Base-by-base conservation (phyloP, 2,888 invertebrate species). In the Leptinotarsa rubiginosa region DNA sequence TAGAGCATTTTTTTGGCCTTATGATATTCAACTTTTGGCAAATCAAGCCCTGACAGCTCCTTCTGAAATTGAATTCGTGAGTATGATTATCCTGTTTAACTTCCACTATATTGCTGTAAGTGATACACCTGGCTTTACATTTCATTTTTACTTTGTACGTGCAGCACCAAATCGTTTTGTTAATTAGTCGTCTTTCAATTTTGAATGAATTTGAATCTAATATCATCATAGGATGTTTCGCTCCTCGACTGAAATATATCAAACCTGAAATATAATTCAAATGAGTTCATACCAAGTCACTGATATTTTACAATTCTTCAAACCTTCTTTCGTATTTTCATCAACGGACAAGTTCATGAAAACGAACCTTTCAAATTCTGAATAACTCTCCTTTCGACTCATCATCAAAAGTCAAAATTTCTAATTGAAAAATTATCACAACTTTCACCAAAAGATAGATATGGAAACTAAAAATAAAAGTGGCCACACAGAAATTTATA, bases 151-250 rank as follows among this genome's bases (percentile, higher is more conserved):
- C 65, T 73, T 79, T 78, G 59, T 73, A 71, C n/a, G 71, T 74
- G 59, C 82, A 82, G n/a, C 72, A 76, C 82, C 82, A 81, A n/a
- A 72, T 16, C 1, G 77, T 78, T 66, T 71, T 77, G 62, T 77
- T 41, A 2, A 59, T 18, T 12, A 50, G 69, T 66, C 62, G 72
- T 64, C 68, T 74, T 52, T 77, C 76, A 7, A 76, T 41, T n/a
- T 56, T 69, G 59, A 69, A 79, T 64, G 75, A 69, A 52, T 56
- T 73, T 3, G 75, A 73, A 47, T 79, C 68, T 41, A 68, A 67
- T 7, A 79, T 72, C 75, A 79, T 50, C 25, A 75, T 82, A 4
- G 82, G 82, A 74, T 82, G 70, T 66, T 82, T 83, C 65, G 72
- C 65, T 18, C 82, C 82, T 52, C 69, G 73, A 22, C 72, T 74